Percentiles rank a stretch among this genome's conserved stretches.
Evolutionary conservation across 2,797 vertebrate species (phyloP).

Genomic region (Lepilemur ruficaudatus): DNA sequence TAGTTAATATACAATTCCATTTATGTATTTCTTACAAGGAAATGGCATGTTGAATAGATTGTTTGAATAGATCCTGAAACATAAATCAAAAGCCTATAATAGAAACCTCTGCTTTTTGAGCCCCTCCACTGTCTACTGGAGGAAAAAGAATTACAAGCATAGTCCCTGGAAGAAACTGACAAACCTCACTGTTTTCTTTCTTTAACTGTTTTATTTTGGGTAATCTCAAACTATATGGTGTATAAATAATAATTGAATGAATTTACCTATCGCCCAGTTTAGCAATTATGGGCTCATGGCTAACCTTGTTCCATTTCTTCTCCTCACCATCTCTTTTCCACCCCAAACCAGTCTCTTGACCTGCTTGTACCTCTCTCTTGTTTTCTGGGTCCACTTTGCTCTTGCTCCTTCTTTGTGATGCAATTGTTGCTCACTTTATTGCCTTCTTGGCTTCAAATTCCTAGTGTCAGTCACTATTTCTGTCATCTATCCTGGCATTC

Average conservation of each 20-base stretch:
- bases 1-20: neutral
- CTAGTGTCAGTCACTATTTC: neutral
- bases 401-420: neutral
- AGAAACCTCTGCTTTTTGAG: neutral
- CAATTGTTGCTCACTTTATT: neutral
- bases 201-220: neutral
- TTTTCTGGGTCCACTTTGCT: neutral
- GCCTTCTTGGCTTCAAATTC: neutral
- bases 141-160: neutral
- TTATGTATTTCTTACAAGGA: neutral
- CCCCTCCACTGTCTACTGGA: neutral
- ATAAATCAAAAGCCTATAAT: neutral
- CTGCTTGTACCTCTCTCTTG: neutral
- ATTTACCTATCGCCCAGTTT: neutral
- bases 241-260: neutral
- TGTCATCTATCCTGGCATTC: neutral
- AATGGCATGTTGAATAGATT: neutral
- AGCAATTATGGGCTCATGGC: neutral
- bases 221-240: neutral
- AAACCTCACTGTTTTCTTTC: neutral
- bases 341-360: neutral
- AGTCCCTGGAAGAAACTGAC: neutral
- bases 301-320: neutral
- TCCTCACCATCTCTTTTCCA: neutral
- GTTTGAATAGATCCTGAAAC: neutral